These are phyloP conservation scores for Oreochromis mossambicus DNA, from an alignment of 2,797 vertebrate genomes.

Conservation along the genomic window DNA sequence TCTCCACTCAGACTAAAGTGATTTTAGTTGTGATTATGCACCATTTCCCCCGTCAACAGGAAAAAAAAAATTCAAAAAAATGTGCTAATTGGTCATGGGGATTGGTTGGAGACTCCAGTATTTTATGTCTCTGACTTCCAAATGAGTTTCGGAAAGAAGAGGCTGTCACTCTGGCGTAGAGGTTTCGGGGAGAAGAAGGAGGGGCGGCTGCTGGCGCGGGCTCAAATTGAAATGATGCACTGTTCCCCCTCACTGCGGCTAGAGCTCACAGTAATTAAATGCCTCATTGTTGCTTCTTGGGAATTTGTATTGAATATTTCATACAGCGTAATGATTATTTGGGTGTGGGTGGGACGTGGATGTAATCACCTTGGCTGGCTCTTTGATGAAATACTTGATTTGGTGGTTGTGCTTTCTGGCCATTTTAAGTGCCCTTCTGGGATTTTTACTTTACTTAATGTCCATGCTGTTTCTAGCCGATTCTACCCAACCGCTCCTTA, in stretches of 20 bases:
- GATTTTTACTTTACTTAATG: conserved; percentile 31
- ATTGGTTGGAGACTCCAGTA: conserved; percentile 68
- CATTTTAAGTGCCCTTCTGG: conserved; percentile 39
- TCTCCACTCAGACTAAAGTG: conserved; percentile 59
- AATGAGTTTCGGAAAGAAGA: conserved; percentile 71
- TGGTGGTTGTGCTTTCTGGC: conserved; percentile 32
- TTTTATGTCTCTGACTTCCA: conserved; percentile 73
- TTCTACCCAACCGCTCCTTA: neutral
- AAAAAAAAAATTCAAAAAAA: conserved; percentile 54
- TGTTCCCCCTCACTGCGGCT: conserved; percentile 72
- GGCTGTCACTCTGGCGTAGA: conserved; percentile 60
- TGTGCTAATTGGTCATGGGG: conserved; percentile 73
- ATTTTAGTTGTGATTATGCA: conserved; percentile 72
- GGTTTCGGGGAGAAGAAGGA: conserved; percentile 40
- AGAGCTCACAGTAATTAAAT: conserved; percentile 76
- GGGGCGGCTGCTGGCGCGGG: conserved; percentile 53
- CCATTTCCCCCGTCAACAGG: conserved; percentile 53
- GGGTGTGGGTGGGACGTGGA: conserved; percentile 71
- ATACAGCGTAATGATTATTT: conserved; percentile 77
- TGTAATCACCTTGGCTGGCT: conserved; percentile 73
- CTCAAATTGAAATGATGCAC: conserved; percentile 78
- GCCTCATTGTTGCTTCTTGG: conserved; percentile 79
- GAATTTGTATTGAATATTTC: conserved; percentile 78
- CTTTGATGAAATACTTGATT: conserved; percentile 69
- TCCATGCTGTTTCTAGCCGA: conserved; percentile 5